Evolutionary conservation across 30 jellyfish, hydroid and myxozoan genomes (phyloP), one percentile per base, ranked within the genome.

Genomic region (Hydractinia echinata): DNA sequence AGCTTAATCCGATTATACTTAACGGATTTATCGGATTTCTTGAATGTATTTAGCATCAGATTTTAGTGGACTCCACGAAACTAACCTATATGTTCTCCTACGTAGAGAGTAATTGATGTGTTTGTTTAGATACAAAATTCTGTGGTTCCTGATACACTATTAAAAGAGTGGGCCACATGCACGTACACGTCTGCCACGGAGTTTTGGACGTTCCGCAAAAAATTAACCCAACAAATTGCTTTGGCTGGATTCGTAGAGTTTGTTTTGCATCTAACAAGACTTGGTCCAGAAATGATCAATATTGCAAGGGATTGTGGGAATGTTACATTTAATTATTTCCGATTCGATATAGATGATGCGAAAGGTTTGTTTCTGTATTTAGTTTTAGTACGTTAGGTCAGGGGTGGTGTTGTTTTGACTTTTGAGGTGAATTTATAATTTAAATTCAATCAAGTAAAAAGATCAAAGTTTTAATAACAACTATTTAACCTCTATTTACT

Each of bases 281-380:
- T 93, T 21, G 94, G 94, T 48, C 99, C 99, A n/a, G 99, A 93
- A 77, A 93, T 88, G 96, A 84, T 93, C 58, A 93, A 93, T 90
- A 83, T 93, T 18, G 99, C 99, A 9, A 87, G 96, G 18, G 99
- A 93, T 70, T 81, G 96, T 71, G 99, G 95, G 69, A 88, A 87
- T 67, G 99, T 93, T 72, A 93, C 99, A 5, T 93, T 93, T 94
- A 93, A 93, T 79, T 93, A 87, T 81, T 93, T 93, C 95, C 84
- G 95, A 73, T 93, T 93, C 66, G 99, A 93, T 72, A 61, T 93
- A 21, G 96, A 93, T 72, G 96, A 93, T 60, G 5, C 88, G 0
- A 93, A 93, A 69, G 99, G 99, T 93, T 19, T 14, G 70, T 64
- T 7, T 6, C 39, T 7, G 0, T 8, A 52, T 18, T 58, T 54